Evolutionary conservation across 2,888 invertebrate species (phyloP), one percentile per base, ranked within the genome.

Genomic region (Ormyrus labotus): DNA sequence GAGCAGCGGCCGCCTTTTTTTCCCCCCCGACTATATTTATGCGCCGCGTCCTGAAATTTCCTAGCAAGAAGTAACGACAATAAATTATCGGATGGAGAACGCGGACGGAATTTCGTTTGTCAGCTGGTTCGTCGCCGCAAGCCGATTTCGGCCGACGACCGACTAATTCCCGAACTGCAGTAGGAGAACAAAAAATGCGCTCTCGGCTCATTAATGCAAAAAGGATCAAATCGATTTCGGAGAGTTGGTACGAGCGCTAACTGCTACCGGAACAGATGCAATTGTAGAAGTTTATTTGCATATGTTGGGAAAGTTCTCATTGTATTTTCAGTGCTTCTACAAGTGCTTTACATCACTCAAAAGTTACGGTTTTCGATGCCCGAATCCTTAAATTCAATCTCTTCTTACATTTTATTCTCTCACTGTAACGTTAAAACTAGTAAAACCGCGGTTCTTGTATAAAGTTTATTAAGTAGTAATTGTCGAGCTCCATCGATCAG

Each of bases 61-160:
- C 55, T 55, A 48, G 50, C 50, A 79, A 69, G 73, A 79, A 73
- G 13, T 10, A 45, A 11, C 60, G 19, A 47, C 63, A 78, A 73
- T 73, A 79, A 73, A 79, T 73, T 72, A 78, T n/a, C 60, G 48
- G 50, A 34, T 2, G 2, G 61, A 71, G 71, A 78, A 71, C 57
- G 70, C 7, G 70, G 5, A 55, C 7, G 73, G 64, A 68, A 63
- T 78, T 61, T 68, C 53, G 61, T 2, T 34, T 34, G 34, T 34
- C 34, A 48, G 58, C 57, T 76, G 55, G 53, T 48, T 8, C n/a
- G 3, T 10, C n/a, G 55, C 53, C 65, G 74, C 45, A 61, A 71
- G 8, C 19, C 48, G 64, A 64, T 64, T 73, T 63, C 13, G n/a
- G 8, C 9, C 45, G 48, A 13, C 10, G 45, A 5, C 19, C 8